phyloP scores from a whole-genome alignment of 2,888 invertebrate genomes.

The Andrena minutula region DNA sequence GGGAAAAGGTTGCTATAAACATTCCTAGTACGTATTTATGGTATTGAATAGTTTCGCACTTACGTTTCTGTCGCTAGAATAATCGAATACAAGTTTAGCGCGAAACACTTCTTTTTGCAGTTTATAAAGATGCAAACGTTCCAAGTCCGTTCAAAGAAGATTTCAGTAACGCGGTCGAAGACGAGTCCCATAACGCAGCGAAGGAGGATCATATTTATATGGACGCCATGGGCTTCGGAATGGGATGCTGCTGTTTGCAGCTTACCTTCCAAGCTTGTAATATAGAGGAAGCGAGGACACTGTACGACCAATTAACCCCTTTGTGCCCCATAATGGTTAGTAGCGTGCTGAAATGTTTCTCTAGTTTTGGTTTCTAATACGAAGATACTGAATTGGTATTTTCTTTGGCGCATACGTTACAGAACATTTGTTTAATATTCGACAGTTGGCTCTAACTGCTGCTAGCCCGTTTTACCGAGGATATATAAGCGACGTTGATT shows the following conservation, averaged over 20 bases:
- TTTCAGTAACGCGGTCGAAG: slow-evolving; percentile 87
- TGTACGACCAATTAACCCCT: slow-evolving; percentile 99
- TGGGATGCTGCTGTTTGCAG: slow-evolving; percentile 99
- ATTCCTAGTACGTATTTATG: slow-evolving; percentile 91
- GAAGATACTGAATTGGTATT: slow-evolving; percentile 57
- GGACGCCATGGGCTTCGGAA: slow-evolving; percentile 99
- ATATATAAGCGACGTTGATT: slow-evolving; percentile 97
- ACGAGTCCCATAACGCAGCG: slow-evolving; percentile 88
- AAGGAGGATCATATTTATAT: slow-evolving; percentile 97
- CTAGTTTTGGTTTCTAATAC: slow-evolving; percentile 3
- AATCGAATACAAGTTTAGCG: slow-evolving; percentile 2
- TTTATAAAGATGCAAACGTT: slow-evolving; percentile 95
- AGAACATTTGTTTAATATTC: slow-evolving; percentile 75
- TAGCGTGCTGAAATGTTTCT: slow-evolving; percentile 11
- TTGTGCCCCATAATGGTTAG: slow-evolving; percentile 97
- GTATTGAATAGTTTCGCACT: not conserved
- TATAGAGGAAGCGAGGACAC: slow-evolving; percentile 96
- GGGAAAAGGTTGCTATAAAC: slow-evolving; percentile 98
- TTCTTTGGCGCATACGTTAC: slow-evolving; percentile 62
- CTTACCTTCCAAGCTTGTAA: slow-evolving; percentile 98
- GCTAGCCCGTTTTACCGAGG: slow-evolving; percentile 98
- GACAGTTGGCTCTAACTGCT: slow-evolving; percentile 96
- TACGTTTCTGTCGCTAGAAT: slow-evolving; percentile 2
- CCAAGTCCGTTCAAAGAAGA: slow-evolving; percentile 91
- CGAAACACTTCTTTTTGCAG: slow-evolving; percentile 86